Percentiles rank a stretch among this genome's conserved stretches.
These are phyloP conservation scores for Xiphophorus birchmanni DNA, from an alignment of 2,797 vertebrate genomes.

Conservation along the genomic window DNA sequence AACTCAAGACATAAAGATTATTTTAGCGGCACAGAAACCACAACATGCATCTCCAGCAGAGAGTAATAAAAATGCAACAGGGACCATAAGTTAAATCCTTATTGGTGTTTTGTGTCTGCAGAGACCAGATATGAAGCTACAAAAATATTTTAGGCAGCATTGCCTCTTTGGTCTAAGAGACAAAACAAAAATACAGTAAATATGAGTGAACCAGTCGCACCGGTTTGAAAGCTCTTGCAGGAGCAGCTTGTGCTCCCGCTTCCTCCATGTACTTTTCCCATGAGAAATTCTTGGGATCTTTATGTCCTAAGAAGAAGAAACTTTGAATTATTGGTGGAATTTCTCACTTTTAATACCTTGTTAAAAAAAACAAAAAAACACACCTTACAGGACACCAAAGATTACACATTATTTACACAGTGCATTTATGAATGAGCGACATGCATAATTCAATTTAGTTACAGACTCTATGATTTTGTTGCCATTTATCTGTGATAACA, in stretches of 20 bases:
- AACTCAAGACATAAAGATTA: neutral
- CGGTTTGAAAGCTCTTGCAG: conserved; percentile 90
- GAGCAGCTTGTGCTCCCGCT: conserved; percentile 88
- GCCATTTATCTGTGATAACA: neutral
- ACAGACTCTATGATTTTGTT: neutral
- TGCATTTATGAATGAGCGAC: neutral
- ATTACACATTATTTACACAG: neutral
- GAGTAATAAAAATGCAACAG: neutral
- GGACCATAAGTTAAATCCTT: neutral
- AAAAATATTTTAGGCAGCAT: neutral
- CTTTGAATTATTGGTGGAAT: neutral
- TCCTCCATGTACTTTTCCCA: conserved; percentile 94
- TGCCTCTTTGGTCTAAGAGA: neutral
- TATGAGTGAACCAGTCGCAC: conserved; percentile 61
- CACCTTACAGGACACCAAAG: neutral
- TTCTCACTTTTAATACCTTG: neutral
- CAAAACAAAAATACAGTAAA: neutral
- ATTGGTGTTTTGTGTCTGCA: neutral
- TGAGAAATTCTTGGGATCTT: conserved; percentile 87
- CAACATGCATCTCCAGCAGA: neutral
- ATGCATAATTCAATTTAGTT: neutral
- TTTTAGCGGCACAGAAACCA: neutral
- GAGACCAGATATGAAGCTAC: neutral
- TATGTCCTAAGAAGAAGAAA: conserved; percentile 76
- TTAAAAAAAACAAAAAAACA: neutral